A percentile compares a stretch with the other conserved stretches of the same genome.
Evolutionary conservation across 2,797 vertebrate genomes (phyloP).

Genomic region (Gouania willdenowi): DNA sequence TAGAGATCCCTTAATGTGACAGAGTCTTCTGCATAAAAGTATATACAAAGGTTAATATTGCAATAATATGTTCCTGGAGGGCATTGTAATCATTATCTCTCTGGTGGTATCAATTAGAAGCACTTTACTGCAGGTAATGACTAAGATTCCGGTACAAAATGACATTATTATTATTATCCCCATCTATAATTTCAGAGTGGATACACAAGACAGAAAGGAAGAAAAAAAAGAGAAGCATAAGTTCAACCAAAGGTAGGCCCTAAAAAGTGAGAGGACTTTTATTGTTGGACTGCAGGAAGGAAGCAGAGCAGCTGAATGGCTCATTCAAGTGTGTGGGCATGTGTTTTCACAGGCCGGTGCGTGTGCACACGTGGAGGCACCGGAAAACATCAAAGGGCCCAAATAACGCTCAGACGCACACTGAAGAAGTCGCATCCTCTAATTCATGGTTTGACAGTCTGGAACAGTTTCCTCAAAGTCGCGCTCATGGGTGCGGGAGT

Average conservation of each 20-base stretch:
- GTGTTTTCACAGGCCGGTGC: slow-evolving; percentile 1
- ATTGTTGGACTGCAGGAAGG: slow-evolving; percentile 47
- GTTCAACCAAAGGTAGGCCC: slow-evolving; percentile 81
- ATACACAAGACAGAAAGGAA: slow-evolving; percentile 72
- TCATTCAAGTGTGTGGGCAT: background rate
- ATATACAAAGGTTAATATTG: slow-evolving; percentile 90
- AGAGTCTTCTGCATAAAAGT: slow-evolving; percentile 85
- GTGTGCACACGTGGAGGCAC: slow-evolving; percentile 20
- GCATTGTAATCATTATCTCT: slow-evolving; percentile 88
- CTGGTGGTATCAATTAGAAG: slow-evolving; percentile 87
- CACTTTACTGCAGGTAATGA: slow-evolving; percentile 88
- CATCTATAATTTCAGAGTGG: slow-evolving; percentile 84
- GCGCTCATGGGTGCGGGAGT: slow-evolving; percentile 11
- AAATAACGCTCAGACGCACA: slow-evolving; percentile 39
- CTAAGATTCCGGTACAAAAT: slow-evolving; percentile 85
- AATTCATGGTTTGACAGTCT: slow-evolving; percentile 51
- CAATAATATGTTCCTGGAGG: slow-evolving; percentile 89
- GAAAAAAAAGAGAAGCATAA: slow-evolving; percentile 69
- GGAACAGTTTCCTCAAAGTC: slow-evolving; percentile 60
- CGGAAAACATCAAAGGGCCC: slow-evolving; percentile 47
- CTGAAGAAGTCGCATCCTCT: slow-evolving; percentile 53
- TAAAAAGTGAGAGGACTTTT: slow-evolving; percentile 69
- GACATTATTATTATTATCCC: slow-evolving; percentile 88
- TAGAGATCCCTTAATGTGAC: slow-evolving; percentile 85
- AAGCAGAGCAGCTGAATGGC: slow-evolving; percentile 35